phyloP scores from a whole-genome alignment of 2,888 invertebrate genomes.

The Dexiosoma caninum region DNA sequence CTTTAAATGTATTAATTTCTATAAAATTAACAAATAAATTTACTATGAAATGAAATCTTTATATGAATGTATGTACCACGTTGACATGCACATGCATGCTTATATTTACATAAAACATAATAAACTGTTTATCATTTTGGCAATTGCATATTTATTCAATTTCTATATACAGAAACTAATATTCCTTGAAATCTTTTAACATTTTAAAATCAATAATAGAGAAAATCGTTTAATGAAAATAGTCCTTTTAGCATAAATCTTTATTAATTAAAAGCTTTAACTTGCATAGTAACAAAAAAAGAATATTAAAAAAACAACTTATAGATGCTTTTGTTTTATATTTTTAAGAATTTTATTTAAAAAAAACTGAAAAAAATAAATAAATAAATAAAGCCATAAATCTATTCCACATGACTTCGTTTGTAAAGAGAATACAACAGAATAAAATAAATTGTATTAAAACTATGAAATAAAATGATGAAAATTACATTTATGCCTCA shows the following conservation, averaged over 20 bases:
- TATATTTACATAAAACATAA: too few species aligned
- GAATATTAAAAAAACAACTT: constrained; percentile 4
- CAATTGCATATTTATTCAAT: background rate
- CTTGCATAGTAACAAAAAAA: background rate
- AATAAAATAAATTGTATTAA: constrained; percentile 45
- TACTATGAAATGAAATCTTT: constrained; percentile 1
- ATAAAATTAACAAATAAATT: constrained; percentile 1
- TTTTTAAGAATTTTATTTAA: background rate
- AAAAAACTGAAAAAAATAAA: constrained; percentile 13
- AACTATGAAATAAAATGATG: constrained; percentile 51
- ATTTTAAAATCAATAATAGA: background rate
- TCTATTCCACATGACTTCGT: constrained; percentile 59
- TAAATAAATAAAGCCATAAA: constrained; percentile 54
- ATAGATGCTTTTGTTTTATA: background rate
- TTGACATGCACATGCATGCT: too few species aligned
- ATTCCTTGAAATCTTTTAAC: background rate
- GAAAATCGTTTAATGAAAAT: background rate
- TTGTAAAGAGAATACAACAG: constrained; percentile 51
- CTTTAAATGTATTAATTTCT: constrained; percentile 3
- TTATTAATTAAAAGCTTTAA: constrained; percentile 35
- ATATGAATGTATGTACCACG: background rate
- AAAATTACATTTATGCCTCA: constrained; percentile 62
- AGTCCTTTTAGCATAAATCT: background rate
- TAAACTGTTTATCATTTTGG: background rate
- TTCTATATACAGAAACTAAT: too few species aligned